Evolutionary conservation across 2,113 vertebrate species (phyloP).

Genomic region (Sinocyclocheilus maitianheensis): DNA sequence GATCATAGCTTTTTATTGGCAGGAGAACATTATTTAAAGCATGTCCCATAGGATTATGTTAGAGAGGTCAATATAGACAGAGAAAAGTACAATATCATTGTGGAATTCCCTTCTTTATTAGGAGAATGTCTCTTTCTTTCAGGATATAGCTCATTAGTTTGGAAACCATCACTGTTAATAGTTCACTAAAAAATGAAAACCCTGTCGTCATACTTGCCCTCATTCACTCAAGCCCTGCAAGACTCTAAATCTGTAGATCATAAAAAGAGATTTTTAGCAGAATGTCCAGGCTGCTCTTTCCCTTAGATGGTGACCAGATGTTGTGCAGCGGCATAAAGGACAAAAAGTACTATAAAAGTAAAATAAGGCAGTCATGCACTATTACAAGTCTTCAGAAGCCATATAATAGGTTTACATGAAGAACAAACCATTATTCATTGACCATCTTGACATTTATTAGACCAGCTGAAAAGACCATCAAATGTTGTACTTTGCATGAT

Average conservation of each 20-base stretch:
- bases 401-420: background rate
- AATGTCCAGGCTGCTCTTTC: background rate
- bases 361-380: background rate
- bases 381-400: background rate
- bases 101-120: background rate
- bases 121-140: background rate
- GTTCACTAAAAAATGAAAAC: background rate
- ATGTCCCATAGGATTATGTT: background rate
- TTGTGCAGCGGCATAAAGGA: background rate
- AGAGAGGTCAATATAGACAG: background rate
- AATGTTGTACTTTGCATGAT: background rate
- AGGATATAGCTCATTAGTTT: slow-evolving; percentile 1
- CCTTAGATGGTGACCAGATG: background rate
- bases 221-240: background rate
- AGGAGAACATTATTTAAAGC: slow-evolving; percentile 9
- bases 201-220: background rate
- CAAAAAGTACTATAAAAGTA: background rate
- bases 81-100: background rate
- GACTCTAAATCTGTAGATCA: background rate
- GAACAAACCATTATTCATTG: background rate
- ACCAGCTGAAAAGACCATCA: background rate
- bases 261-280: background rate
- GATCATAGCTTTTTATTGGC: slow-evolving; percentile 16
- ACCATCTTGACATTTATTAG: background rate
- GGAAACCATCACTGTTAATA: background rate